These are phyloP conservation scores for Bergia sp. DNA, from an alignment of 92 coral and sea anemone genomes.

Conservation along the genomic window DNA sequence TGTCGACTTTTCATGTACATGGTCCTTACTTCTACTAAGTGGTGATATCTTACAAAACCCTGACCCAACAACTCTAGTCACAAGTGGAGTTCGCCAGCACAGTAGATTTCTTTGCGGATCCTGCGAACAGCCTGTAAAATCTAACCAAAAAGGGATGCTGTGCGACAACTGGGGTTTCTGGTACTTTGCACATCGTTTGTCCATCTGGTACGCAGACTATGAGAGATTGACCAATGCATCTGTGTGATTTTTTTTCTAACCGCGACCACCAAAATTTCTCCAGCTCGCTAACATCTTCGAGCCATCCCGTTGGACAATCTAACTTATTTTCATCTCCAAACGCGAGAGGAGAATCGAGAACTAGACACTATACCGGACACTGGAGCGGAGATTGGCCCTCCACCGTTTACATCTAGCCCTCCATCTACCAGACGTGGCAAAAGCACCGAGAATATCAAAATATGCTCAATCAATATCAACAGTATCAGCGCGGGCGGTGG, in stretches of 20 bases:
- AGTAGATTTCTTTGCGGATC: not conserved
- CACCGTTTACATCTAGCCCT: too few species aligned
- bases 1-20: not conserved
- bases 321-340: not conserved
- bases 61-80: not conserved
- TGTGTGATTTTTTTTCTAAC: not conserved
- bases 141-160: not conserved
- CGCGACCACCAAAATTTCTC: not conserved
- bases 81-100: not conserved
- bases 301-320: not conserved
- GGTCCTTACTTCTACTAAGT: not conserved
- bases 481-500: too few species aligned
- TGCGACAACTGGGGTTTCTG: not conserved
- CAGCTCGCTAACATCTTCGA: not conserved
- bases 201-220: not conserved
- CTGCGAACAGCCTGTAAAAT: not conserved
- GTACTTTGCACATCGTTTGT: constrained; percentile 4
- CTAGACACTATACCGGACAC: too few species aligned
- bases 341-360: too few species aligned
- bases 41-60: not conserved
- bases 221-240: constrained; percentile 3
- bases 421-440: too few species aligned
- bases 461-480: too few species aligned
- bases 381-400: too few species aligned
- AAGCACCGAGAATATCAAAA: too few species aligned